These are phyloP conservation scores for Nezara viridula DNA, from an alignment of 2,888 invertebrate genomes.

Conservation along the genomic window DNA sequence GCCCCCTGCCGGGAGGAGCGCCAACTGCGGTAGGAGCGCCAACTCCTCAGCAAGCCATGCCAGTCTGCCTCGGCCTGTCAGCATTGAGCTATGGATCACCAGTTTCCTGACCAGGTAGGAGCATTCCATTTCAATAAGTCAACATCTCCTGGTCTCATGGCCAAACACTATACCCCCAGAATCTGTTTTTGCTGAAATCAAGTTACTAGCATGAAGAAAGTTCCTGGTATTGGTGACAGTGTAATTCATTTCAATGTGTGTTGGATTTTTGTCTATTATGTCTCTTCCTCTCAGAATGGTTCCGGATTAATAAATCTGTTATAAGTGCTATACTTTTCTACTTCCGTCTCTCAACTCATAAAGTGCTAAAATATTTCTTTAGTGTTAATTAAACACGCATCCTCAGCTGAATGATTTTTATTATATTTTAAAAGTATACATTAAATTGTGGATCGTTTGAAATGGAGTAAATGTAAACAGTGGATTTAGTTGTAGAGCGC, in stretches of 20 bases:
- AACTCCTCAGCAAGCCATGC: background rate
- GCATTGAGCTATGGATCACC: slow-evolving; percentile 3
- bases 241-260: background rate
- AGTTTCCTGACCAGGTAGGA: slow-evolving; percentile 33
- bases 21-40: background rate
- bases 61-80: slow-evolving; percentile 31
- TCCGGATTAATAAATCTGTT: background rate
- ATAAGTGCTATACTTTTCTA: background rate
- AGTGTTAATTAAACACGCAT: background rate
- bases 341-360: background rate
- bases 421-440: background rate
- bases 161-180: background rate
- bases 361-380: background rate
- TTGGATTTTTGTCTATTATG: background rate
- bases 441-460: background rate
- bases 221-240: background rate
- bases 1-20: background rate
- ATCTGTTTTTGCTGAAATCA: background rate
- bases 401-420: background rate
- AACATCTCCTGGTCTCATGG: background rate
- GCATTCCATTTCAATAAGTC: background rate
- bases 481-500: background rate
- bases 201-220: background rate
- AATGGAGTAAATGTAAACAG: background rate
- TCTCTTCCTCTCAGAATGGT: background rate